These are phyloP conservation scores for Lasioglossum malachurum DNA, from an alignment of 2,888 invertebrate genomes.

Conservation along the genomic window DNA sequence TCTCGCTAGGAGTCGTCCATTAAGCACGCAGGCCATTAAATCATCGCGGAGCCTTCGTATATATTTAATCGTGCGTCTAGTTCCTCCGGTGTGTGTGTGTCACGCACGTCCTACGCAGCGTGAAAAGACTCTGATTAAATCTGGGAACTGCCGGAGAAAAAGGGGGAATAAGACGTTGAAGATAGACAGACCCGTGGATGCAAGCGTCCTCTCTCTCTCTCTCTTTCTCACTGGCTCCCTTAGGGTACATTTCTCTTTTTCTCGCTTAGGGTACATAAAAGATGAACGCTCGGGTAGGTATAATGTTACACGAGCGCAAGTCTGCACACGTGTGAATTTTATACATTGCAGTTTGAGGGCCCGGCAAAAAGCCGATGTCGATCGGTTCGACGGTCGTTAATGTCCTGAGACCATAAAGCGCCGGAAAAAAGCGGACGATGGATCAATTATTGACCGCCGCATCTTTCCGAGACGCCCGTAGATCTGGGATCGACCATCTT, in stretches of 20 bases:
- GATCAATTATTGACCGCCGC: neutral
- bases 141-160: constrained; percentile 5
- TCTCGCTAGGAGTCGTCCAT: neutral
- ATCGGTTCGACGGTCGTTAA: neutral
- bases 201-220: neutral
- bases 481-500: neutral
- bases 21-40: constrained; percentile 35
- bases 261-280: neutral
- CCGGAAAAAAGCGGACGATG: neutral
- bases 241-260: neutral
- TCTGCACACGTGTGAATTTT: neutral
- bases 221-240: neutral
- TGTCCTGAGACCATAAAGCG: neutral
- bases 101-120: constrained; percentile 41
- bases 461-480: neutral
- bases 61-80: constrained; percentile 36
- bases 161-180: neutral
- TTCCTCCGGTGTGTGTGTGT: neutral
- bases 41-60: constrained; percentile 25
- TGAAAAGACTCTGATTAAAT: constrained; percentile 39
- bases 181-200: neutral
- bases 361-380: neutral
- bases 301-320: neutral
- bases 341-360: constrained; percentile 10
- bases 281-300: neutral